A percentile compares a stretch with the other conserved stretches of the same genome.
Conservation (phyloP, 2,888 invertebrate species). For the Lucinisca nassula region DNA sequence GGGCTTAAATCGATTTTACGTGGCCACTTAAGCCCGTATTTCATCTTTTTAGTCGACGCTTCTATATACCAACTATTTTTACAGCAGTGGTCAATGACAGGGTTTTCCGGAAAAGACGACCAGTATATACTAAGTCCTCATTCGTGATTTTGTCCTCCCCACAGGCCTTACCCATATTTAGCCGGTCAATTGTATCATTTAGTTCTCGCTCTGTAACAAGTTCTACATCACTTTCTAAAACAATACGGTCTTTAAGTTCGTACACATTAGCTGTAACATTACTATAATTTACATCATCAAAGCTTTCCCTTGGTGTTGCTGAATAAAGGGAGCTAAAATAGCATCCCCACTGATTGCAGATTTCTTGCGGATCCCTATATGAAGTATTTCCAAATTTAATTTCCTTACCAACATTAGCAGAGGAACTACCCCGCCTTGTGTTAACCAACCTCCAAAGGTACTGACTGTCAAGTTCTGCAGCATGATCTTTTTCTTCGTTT, state of each 20-base stretch:
- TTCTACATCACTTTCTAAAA: neutral
- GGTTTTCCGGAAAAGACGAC: neutral
- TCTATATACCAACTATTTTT: no score
- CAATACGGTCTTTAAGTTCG: neutral
- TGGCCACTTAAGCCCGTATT: no score
- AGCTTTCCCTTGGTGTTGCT: neutral
- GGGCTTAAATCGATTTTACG: no score
- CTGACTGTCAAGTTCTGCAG: neutral
- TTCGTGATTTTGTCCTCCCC: neutral
- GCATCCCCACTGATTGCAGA: neutral
- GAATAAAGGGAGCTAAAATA: neutral
- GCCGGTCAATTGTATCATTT: neutral
- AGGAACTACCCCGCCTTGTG: neutral
- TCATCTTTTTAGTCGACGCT: no score
- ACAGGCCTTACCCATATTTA: neutral
- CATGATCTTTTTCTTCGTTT: neutral
- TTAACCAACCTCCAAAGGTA: neutral
- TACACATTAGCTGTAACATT: neutral
- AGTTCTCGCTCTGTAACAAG: neutral
- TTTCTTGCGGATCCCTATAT: neutral
- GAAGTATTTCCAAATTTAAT: neutral
- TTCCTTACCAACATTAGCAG: neutral
- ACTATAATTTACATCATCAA: neutral
- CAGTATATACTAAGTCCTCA: neutral
- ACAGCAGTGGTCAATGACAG: no score